phyloP scores from a whole-genome alignment of 2,797 vertebrate species.

The Amblyraja radiata region DNA sequence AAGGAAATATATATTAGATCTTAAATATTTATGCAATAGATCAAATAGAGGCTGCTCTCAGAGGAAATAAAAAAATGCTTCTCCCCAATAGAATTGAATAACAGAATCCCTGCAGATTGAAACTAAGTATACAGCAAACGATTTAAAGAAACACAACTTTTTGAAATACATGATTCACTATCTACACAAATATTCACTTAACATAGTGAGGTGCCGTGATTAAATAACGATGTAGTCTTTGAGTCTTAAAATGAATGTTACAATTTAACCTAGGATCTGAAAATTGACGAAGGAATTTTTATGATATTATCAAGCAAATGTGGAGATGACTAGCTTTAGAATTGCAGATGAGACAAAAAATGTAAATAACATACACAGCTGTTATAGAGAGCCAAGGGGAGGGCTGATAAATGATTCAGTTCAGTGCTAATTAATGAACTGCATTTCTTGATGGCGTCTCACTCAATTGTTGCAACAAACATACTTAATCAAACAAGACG shows the following conservation, averaged over 20 bases:
- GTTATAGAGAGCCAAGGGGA: neutral
- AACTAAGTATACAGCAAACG: neutral
- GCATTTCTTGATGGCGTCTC: neutral
- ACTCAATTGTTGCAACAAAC: neutral
- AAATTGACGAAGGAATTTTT: neutral
- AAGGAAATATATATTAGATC: neutral
- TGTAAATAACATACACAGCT: neutral
- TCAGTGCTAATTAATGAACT: neutral
- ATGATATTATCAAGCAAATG: neutral
- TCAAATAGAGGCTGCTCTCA: neutral
- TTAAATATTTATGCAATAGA: constrained; percentile 18
- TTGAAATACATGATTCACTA: neutral
- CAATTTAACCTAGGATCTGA: neutral
- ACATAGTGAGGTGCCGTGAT: neutral
- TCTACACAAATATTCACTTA: too few species aligned
- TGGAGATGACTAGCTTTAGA: neutral
- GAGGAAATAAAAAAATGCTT: constrained; percentile 34
- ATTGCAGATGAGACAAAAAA: neutral
- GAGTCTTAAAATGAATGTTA: neutral
- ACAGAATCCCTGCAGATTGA: constrained; percentile 37
- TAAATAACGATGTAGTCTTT: neutral
- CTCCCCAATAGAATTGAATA: neutral
- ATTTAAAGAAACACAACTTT: neutral
- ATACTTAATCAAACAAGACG: neutral
- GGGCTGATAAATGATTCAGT: neutral